phyloP scores from a whole-genome alignment of 2,113 vertebrate genomes.

The Himantopus leucocephalus region DNA sequence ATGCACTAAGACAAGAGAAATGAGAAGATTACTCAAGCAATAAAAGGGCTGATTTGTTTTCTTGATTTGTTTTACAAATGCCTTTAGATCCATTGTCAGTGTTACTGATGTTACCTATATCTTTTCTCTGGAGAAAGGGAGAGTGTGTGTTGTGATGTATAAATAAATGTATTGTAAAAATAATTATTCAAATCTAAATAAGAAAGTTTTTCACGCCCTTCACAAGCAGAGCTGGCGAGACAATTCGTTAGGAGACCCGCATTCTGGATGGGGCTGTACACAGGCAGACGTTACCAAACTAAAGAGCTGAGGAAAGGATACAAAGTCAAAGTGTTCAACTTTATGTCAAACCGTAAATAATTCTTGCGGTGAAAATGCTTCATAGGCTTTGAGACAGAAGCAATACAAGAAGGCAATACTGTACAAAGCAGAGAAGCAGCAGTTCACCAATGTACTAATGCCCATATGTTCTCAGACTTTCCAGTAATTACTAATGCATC shows the following conservation, averaged over 20 bases:
- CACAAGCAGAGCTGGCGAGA: not conserved
- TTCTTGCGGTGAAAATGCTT: not conserved
- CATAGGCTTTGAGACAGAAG: not conserved
- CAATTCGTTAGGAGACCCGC: not conserved
- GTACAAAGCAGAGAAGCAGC: not conserved
- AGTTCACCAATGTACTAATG: not conserved
- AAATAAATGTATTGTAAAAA: not conserved
- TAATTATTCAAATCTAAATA: not conserved
- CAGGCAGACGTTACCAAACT: not conserved
- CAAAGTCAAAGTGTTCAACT: not conserved
- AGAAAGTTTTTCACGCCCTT: not conserved
- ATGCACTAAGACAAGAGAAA: not conserved
- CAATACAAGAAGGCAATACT: not conserved
- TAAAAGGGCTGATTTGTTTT: not conserved
- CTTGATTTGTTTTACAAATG: not conserved
- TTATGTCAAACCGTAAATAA: not conserved
- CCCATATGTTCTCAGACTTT: not conserved
- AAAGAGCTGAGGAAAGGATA: not conserved
- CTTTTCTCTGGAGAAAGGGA: not conserved
- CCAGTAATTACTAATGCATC: not conserved
- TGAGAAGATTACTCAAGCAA: not conserved
- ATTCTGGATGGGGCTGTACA: not conserved
- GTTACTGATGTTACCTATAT: not conserved
- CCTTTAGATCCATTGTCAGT: not conserved
- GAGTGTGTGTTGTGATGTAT: not conserved